These are phyloP conservation scores for Gymnogyps californianus DNA, from an alignment of 2,113 vertebrate genomes.

Conservation along the genomic window DNA sequence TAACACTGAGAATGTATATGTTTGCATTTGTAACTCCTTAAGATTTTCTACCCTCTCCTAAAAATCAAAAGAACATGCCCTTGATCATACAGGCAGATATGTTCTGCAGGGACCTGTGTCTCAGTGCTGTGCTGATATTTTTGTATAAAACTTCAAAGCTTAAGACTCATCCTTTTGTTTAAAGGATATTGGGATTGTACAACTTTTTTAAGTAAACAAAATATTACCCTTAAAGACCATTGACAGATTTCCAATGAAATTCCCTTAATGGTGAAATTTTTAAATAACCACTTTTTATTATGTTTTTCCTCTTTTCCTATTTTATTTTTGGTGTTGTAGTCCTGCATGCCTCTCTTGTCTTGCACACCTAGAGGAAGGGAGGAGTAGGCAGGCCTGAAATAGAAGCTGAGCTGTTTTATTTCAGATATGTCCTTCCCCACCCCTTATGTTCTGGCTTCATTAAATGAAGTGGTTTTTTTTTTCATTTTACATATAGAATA, in stretches of 20 bases:
- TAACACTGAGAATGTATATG: neutral
- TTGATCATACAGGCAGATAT: neutral
- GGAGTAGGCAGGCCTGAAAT: neutral
- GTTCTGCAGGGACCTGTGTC: neutral
- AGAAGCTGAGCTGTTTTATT: neutral
- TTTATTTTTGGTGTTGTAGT: neutral
- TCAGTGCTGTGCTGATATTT: neutral
- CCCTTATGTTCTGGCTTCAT: neutral
- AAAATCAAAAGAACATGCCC: neutral
- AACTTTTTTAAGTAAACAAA: neutral
- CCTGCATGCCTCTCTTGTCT: neutral
- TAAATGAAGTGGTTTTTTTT: neutral
- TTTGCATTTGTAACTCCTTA: neutral
- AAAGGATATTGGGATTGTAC: neutral
- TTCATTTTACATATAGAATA: neutral
- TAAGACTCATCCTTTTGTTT: neutral
- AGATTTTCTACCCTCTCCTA: neutral
- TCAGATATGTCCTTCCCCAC: neutral
- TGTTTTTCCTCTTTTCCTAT: neutral
- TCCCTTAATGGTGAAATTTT: neutral
- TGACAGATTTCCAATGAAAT: neutral
- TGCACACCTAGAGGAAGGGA: neutral
- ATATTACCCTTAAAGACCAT: neutral
- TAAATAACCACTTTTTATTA: neutral
- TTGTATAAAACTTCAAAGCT: neutral